phyloP scores from a whole-genome alignment of 2,888 invertebrate species.

The Nomada flava region DNA sequence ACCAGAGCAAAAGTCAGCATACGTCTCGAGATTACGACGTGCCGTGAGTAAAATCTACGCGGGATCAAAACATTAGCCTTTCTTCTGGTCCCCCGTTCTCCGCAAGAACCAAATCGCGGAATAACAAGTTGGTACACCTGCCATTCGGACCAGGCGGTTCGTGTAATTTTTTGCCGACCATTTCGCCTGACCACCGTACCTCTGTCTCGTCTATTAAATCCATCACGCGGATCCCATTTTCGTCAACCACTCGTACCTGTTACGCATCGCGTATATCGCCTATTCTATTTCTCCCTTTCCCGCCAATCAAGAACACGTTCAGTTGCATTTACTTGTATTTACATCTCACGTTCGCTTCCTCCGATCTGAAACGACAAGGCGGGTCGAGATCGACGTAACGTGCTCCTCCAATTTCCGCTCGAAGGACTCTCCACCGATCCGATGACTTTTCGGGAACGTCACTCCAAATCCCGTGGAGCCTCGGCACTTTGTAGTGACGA shows the following conservation, averaged over 20 bases:
- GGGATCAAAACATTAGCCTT: slow-evolving; percentile 67
- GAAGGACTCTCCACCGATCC: slow-evolving; percentile 32
- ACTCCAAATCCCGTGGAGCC: slow-evolving; percentile 68
- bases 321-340: too few relatives aligned
- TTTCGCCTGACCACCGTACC: slow-evolving; percentile 16
- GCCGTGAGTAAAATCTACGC: slow-evolving; percentile 59
- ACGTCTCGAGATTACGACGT: slow-evolving; percentile 63
- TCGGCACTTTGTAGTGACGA: slow-evolving; percentile 72
- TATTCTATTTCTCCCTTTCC: not conserved
- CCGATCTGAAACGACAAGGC: not conserved
- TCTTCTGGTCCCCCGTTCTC: slow-evolving; percentile 39
- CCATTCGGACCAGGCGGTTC: slow-evolving; percentile 65
- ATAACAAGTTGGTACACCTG: slow-evolving; percentile 77
- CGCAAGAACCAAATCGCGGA: slow-evolving; percentile 63
- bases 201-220: slow-evolving; percentile 48
- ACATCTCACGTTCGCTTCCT: not conserved
- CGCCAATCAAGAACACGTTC: too few relatives aligned
- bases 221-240: slow-evolving; percentile 12
- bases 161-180: slow-evolving; percentile 56
- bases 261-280: not conserved
- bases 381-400: not conserved
- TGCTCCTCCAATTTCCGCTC: slow-evolving; percentile 36
- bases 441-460: slow-evolving; percentile 72
- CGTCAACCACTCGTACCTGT: not conserved
- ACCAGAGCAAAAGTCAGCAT: slow-evolving; percentile 62